Conservation (phyloP, 2,888 invertebrate genomes). For the Macrophya annulata region DNA sequence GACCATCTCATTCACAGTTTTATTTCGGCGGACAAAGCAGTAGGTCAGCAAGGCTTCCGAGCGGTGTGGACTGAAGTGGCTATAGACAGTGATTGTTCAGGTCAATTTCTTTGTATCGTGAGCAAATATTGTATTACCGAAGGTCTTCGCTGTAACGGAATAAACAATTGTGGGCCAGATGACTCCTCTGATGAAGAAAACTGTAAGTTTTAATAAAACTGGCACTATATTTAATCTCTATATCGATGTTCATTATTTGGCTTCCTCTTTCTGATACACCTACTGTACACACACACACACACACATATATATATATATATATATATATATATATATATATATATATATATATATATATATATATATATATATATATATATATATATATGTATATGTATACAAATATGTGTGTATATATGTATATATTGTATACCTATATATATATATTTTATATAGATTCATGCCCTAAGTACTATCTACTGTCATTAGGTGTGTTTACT, state of each 20-base stretch:
- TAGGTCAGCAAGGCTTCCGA: conserved; percentile 96
- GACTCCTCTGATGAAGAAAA: conserved; percentile 89
- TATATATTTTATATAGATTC: conserved; percentile 58
- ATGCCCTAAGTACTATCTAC: conserved; percentile 56
- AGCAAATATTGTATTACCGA: conserved; percentile 91
- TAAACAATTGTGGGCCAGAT: conserved; percentile 92
- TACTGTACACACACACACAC: too few species aligned
- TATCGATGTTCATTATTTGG: conserved; percentile 55
- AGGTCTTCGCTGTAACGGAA: conserved; percentile 88
- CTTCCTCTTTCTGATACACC: conserved; percentile 42
- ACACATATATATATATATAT: conserved; percentile 59
- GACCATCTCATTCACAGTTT: conserved; percentile 84
- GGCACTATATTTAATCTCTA: conserved; percentile 55
- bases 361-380: conserved; percentile 59
- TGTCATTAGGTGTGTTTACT: conserved; percentile 57
- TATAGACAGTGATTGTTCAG: conserved; percentile 82
- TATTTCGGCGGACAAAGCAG: conserved; percentile 96
- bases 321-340: conserved; percentile 57
- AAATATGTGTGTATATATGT: conserved; percentile 60
- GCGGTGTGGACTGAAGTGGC: conserved; percentile 97
- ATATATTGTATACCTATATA: conserved; percentile 59
- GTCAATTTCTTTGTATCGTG: conserved; percentile 87
- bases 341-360: conserved; percentile 62
- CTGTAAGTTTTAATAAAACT: conserved; percentile 85
- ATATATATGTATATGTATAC: conserved; percentile 58